These are phyloP conservation scores for Xenentodon cancila DNA, from an alignment of 2,797 vertebrate species.

Conservation along the genomic window DNA sequence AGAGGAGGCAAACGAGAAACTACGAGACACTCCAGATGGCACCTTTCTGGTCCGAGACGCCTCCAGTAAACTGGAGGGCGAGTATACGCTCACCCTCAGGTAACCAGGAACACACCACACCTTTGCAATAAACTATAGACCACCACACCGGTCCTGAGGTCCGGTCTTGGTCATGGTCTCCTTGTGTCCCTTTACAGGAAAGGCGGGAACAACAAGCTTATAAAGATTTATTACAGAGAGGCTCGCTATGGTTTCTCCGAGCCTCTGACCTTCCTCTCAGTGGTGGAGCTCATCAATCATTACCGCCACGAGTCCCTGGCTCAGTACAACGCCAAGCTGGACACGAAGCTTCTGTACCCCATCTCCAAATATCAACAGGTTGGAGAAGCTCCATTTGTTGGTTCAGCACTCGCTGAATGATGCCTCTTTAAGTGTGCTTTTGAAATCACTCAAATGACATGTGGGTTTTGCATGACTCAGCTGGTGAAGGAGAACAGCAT, in stretches of 20 bases:
- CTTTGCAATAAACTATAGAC: background rate
- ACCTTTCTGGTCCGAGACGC: conserved; percentile 93
- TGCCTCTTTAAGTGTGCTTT: too few species aligned
- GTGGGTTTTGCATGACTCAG: conserved; percentile 66
- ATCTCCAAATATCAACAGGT: conserved; percentile 96
- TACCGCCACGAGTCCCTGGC: conserved; percentile 93
- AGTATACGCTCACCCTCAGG: conserved; percentile 94
- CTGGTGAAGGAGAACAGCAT: conserved; percentile 95
- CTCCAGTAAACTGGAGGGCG: conserved; percentile 93
- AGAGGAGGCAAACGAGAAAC: conserved; percentile 94
- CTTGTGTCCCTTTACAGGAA: conserved; percentile 81
- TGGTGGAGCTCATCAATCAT: conserved; percentile 92
- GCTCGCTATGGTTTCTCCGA: conserved; percentile 92
- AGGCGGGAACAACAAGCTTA: conserved; percentile 95
- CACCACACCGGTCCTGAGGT: background rate
- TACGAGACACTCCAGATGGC: conserved; percentile 91
- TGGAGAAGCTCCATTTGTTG: conserved; percentile 8
- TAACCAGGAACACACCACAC: conserved; percentile 47
- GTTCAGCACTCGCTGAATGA: too few species aligned
- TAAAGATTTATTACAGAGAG: conserved; percentile 92
- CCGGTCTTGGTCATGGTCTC: conserved; percentile 10
- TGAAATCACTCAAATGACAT: background rate
- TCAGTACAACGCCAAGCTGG: conserved; percentile 94
- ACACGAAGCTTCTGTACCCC: conserved; percentile 91
- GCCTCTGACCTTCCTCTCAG: conserved; percentile 89